Evolutionary conservation across 2,113 vertebrate species (phyloP).

Genomic region (Globicephala melas): DNA sequence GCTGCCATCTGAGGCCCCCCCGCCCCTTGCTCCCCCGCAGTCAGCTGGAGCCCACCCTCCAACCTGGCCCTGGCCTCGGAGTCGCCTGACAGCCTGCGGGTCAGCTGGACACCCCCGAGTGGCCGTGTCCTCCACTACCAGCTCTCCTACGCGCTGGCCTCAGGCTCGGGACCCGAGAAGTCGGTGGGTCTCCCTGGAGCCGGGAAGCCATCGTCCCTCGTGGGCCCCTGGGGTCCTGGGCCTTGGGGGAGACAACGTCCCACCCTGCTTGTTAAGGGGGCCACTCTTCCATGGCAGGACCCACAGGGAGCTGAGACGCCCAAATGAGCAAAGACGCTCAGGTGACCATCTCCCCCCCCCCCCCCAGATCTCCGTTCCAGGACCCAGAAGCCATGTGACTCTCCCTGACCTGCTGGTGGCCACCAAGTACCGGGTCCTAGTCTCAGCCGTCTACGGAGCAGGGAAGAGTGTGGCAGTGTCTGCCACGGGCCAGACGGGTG

Average conservation of each 20-base stretch:
- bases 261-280: no score
- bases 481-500: slow-evolving; percentile 87
- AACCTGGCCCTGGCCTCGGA: slow-evolving; percentile 86
- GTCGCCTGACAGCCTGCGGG: slow-evolving; percentile 85
- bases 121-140: slow-evolving; percentile 88
- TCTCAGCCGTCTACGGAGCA: slow-evolving; percentile 88
- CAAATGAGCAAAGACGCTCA: fast-evolving
- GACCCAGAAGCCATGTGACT: slow-evolving; percentile 79
- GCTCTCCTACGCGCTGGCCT: slow-evolving; percentile 84
- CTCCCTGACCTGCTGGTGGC: slow-evolving; percentile 88
- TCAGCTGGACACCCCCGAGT: slow-evolving; percentile 88
- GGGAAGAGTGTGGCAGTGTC: slow-evolving; percentile 86
- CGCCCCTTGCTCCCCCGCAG: slow-evolving; percentile 68
- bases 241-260: fast-evolving
- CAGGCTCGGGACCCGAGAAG: slow-evolving; percentile 70
- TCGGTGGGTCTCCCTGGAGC: slow-evolving; percentile 66
- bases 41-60: slow-evolving; percentile 85
- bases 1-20: background rate
- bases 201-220: fast-evolving
- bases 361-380: slow-evolving; percentile 85
- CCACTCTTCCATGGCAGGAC: fast-evolving
- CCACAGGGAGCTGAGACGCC: background rate
- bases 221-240: background rate
- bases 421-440: slow-evolving; percentile 87
- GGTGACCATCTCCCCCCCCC: fast-evolving